Evolutionary conservation across 1,140 invertebrate genomes (phyloP), one percentile per base, ranked within the genome.

Genomic region (Drosophila mauritiana): DNA sequence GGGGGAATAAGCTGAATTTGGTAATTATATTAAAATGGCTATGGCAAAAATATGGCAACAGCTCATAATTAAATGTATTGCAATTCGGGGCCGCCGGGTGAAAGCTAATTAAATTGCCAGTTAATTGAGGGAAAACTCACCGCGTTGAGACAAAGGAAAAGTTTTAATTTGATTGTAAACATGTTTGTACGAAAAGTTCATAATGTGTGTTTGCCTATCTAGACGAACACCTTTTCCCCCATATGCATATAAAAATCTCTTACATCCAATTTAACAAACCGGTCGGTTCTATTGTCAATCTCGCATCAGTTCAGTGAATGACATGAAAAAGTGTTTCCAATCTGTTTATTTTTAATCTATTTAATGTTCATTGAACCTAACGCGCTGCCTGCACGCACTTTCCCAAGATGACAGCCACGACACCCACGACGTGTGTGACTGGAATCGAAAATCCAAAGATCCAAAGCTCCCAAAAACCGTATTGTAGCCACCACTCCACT

Each of bases 351-450:
- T 86, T 88, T 83, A 83, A 88, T 86, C 79, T 63, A 64, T 79
- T 70, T 64, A 76, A 67, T 88, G 83, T 88, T 88, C 83, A 83
- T 77, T 88, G 83, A 88, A 88, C 83, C 89, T 58, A 61, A 70
- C 69, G 72, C 57, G 70, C 67, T 64, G 62, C 79, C 62, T 69
- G 48, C 52, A 80, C 65, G 57, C 74, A 70, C 55, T 65, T 69
- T 73, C 39, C 76, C 48, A 76, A 61, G 57, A 62, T 59, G 34
- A 52, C 58, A 64, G 46, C 37, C 43, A 31, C 46, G 34, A 61
- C 82, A 78, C 82, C 75, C 70, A 61, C 74, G 54, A 61, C 51
- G 74, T 77, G 54, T 82, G 83, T 79, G 82, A 86, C 82, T 88
- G 64, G 83, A 88, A 86, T 88, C 69, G 78, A 68, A 78, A 75